These are phyloP conservation scores for Zaprionus kolodkinae DNA, from an alignment of 1,140 invertebrate species.

Conservation along the genomic window DNA sequence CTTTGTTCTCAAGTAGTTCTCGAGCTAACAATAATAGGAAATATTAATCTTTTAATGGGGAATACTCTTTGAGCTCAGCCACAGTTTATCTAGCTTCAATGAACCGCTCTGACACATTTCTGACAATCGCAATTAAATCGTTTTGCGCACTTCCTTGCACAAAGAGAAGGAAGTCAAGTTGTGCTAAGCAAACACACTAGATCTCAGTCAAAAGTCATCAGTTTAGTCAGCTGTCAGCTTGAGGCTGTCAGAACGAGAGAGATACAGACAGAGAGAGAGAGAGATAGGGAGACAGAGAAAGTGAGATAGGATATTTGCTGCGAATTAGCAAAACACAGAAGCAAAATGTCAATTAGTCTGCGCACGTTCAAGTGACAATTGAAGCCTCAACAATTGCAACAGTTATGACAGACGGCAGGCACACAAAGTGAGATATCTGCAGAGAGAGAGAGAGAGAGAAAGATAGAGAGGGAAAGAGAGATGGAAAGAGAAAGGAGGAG, in stretches of 20 bases:
- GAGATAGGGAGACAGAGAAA: not conserved
- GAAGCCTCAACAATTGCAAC: slow-evolving; percentile 20
- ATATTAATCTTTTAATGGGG: not conserved
- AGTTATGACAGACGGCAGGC: not conserved
- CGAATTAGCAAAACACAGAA: slow-evolving; percentile 8
- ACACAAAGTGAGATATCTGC: not conserved
- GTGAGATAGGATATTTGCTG: not conserved
- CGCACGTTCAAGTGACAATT: slow-evolving; percentile 28
- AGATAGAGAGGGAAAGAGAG: not conserved
- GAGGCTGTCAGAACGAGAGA: not conserved
- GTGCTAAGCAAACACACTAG: slow-evolving; percentile 9
- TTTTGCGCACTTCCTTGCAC: slow-evolving; percentile 3
- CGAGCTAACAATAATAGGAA: too few species aligned
- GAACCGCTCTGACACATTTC: not conserved
- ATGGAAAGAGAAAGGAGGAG: not conserved
- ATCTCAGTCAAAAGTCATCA: slow-evolving; percentile 7
- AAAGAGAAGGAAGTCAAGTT: not conserved
- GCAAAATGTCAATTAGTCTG: slow-evolving; percentile 39
- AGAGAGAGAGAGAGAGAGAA: not conserved
- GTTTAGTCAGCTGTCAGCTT: slow-evolving; percentile 12
- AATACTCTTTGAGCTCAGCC: not conserved
- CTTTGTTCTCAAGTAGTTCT: too few species aligned
- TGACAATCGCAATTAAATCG: slow-evolving; percentile 25
- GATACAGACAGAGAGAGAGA: not conserved
- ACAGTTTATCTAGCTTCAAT: not conserved